These are phyloP conservation scores for Chelonia mydas DNA, from an alignment of 2,797 vertebrate species.

Conservation along the genomic window DNA sequence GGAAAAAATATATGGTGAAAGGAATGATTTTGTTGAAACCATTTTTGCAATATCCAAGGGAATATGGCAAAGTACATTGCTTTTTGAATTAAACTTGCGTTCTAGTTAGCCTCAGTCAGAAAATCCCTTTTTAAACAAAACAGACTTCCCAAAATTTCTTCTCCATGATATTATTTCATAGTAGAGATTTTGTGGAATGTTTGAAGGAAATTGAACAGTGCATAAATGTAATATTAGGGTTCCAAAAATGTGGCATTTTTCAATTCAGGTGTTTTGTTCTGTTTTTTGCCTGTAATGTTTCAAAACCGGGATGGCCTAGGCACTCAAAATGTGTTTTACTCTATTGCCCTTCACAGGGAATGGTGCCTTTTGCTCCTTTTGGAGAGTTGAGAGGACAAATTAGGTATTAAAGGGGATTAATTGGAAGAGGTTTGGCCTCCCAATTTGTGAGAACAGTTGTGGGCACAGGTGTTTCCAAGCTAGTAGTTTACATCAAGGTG, in stretches of 20 bases:
- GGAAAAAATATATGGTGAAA: background rate
- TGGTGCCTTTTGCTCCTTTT: background rate
- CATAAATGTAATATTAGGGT: background rate
- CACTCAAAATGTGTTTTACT: background rate
- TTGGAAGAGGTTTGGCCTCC: background rate
- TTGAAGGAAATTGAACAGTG: no score
- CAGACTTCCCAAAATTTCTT: no score
- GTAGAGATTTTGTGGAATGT: no score
- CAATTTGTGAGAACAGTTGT: background rate
- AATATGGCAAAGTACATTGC: background rate
- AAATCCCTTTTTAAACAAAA: background rate
- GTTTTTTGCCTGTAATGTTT: background rate
- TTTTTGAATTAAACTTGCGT: background rate
- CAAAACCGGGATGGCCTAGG: background rate
- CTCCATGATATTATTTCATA: no score
- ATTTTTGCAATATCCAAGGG: background rate
- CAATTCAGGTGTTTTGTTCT: background rate
- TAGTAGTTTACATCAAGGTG: background rate
- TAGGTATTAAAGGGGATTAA: background rate
- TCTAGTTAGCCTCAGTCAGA: background rate
- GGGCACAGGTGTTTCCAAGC: background rate
- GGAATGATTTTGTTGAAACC: fast-evolving
- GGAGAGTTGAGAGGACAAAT: background rate
- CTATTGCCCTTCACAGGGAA: background rate
- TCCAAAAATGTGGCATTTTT: background rate